A percentile compares a stretch with the other conserved stretches of the same genome.
phyloP scores from a whole-genome alignment of 2,888 invertebrate genomes.

The Drosophila subsilvestris region DNA sequence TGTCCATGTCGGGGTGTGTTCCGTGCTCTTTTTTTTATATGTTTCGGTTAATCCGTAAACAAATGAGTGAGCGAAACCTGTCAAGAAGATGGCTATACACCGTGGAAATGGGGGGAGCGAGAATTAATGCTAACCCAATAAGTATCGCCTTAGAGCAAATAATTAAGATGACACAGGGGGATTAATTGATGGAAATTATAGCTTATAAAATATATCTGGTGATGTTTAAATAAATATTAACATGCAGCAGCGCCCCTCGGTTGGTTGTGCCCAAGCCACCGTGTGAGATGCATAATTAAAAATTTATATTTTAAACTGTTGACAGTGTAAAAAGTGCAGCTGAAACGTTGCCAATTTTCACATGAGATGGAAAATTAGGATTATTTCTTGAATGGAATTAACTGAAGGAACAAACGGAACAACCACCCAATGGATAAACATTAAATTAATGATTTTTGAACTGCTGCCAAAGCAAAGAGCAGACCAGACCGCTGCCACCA shows the following conservation, averaged over 20 bases:
- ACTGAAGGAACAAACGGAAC: background rate
- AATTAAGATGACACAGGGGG: background rate
- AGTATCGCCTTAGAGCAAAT: slow-evolving; percentile 61
- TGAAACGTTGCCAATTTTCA: background rate
- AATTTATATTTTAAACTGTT: no score
- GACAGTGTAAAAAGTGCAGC: background rate
- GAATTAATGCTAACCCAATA: slow-evolving; percentile 62
- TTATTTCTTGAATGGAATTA: background rate
- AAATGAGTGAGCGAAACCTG: slow-evolving; percentile 54
- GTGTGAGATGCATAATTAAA: no score
- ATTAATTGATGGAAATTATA: no score
- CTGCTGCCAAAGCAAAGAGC: background rate
- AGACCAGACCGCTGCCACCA: background rate
- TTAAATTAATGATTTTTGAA: slow-evolving; percentile 1
- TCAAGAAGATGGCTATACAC: background rate
- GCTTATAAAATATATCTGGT: no score
- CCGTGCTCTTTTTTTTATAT: slow-evolving; percentile 31
- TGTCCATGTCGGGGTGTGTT: slow-evolving; percentile 12
- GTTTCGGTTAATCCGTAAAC: slow-evolving; percentile 62
- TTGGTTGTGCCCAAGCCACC: no score
- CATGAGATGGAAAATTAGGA: background rate
- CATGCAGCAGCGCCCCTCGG: no score
- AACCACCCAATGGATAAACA: background rate
- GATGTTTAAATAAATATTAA: no score
- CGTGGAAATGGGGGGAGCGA: no score